Evolutionary conservation across 2,888 invertebrate species (phyloP), one percentile per base, ranked within the genome.

Genomic region (Deilephila elpenor): DNA sequence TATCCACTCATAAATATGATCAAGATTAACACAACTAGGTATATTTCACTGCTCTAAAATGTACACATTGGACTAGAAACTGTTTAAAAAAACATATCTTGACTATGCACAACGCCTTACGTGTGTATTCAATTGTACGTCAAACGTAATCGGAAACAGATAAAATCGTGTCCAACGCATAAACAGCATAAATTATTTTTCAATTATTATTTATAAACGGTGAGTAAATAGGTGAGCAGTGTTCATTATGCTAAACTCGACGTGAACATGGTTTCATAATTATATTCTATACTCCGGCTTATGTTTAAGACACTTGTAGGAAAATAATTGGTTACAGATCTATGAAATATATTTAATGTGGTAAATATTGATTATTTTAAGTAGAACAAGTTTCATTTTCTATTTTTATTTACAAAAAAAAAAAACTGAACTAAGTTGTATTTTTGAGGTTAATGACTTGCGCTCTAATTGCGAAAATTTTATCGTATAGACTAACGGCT

Each of bases 81-180:
- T 25, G 1, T 25, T 25, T 25, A 25, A 25, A 25, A 25, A 25
- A 25, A 1, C 25, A 0, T 25, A 25, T 25, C 25, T 25, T 25
- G 25, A 25, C 25, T 25, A 25, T 25, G 25, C 25, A 25, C 25
- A 25, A 25, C 25, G 25, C 25, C 56, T 56, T 67, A 67, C 20
- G 59, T 44, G 59, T 60, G 71, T 25, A 71, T 71, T 67, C 67
- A 71, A 59, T 71, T 60, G 59, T 17, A 59, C 37, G 7, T 71
- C 60, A 60, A 71, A 59, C 56, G 34, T 44, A 60, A 25, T 71
- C 71, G 71, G 71, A 71, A 71, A 29, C 37, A 44, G 71, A 71
- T 71, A 60, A 71, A n/a, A 71, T 71, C 71, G 59, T 71, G 59
- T 71, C 60, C 60, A 71, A 71, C 44, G 59, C 37, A 44, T 44